These are phyloP conservation scores for Thymelicus lineola DNA, from an alignment of 2,888 invertebrate genomes.

Conservation along the genomic window DNA sequence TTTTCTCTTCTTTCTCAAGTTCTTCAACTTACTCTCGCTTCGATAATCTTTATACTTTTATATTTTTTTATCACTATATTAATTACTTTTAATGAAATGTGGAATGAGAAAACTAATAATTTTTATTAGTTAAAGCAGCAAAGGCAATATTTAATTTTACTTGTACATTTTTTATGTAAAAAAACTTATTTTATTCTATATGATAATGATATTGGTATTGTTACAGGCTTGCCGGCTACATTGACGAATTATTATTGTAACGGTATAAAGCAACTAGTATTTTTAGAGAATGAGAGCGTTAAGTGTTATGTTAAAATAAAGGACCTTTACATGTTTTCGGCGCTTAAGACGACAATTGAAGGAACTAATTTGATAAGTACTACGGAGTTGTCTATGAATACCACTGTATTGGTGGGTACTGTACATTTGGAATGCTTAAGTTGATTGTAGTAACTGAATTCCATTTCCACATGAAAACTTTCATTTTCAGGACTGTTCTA, in stretches of 20 bases:
- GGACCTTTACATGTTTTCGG: constrained; percentile 71
- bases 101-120: too few species aligned
- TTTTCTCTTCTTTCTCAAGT: too few species aligned
- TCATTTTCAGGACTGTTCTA: constrained; percentile 71
- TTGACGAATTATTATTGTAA: constrained; percentile 67
- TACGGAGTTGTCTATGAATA: constrained; percentile 57
- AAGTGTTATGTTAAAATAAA: constrained; percentile 65
- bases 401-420: constrained; percentile 59
- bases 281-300: constrained; percentile 62
- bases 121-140: too few species aligned
- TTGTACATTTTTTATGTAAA: too few species aligned
- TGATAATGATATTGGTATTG: constrained; percentile 9
- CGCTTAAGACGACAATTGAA: constrained; percentile 57
- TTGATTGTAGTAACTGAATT: not conserved
- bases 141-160: too few species aligned
- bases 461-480: not conserved
- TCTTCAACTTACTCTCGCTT: too few species aligned
- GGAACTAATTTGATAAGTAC: constrained; percentile 63
- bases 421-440: constrained; percentile 5
- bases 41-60: too few species aligned
- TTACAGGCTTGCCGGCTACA: constrained; percentile 68
- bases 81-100: too few species aligned
- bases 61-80: too few species aligned
- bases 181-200: too few species aligned
- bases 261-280: constrained; percentile 60